Evolutionary conservation across 1,140 invertebrate genomes (phyloP).

Genomic region (Leguminivora glycinivorella): DNA sequence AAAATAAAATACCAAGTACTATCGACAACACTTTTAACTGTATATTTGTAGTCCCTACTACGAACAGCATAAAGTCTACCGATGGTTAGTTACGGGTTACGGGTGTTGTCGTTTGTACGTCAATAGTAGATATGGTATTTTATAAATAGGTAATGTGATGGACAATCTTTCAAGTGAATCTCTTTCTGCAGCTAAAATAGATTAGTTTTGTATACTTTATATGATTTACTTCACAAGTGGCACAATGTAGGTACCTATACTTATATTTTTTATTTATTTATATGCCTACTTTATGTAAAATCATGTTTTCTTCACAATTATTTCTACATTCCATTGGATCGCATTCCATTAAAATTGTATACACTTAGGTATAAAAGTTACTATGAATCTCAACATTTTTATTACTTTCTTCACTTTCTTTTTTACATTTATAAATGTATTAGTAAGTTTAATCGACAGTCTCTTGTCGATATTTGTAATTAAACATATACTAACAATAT

Average conservation of each 20-base stretch:
- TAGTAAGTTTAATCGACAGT: neutral
- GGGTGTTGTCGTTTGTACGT: too few species aligned
- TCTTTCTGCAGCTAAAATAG: neutral
- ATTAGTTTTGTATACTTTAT: neutral
- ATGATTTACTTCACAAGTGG: too few species aligned
- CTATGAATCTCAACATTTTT: slow-evolving; percentile 17
- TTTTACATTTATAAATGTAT: neutral
- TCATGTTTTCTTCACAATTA: neutral
- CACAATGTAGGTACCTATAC: too few species aligned
- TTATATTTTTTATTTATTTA: too few species aligned
- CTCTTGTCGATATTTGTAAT: neutral
- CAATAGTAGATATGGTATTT: too few species aligned
- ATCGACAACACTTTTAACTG: too few species aligned
- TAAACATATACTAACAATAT: neutral
- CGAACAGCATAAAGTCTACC: too few species aligned
- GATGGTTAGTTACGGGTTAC: too few species aligned
- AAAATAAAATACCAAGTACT: too few species aligned
- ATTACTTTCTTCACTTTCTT: neutral
- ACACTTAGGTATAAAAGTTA: slow-evolving; percentile 6
- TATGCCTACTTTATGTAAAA: neutral
- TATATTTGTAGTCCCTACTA: too few species aligned
- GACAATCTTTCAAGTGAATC: neutral
- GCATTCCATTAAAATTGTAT: neutral
- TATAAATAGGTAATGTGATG: too few species aligned
- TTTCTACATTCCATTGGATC: slow-evolving; percentile 16